Conservation (phyloP, 2,888 invertebrate genomes). For the Stenotaenia linearis region DNA sequence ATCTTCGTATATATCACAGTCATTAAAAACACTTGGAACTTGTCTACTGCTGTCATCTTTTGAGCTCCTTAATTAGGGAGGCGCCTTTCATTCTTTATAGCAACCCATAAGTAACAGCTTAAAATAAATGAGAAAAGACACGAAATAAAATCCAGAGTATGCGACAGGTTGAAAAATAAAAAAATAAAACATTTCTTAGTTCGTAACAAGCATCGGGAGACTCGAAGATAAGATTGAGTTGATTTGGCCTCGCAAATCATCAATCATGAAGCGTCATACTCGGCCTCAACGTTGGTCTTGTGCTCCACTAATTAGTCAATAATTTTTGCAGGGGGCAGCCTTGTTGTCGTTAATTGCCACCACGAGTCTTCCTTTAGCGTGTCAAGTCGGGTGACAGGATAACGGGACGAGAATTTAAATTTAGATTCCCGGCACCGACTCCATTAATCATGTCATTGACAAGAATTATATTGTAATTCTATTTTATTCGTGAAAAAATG, state of each 20-base stretch:
- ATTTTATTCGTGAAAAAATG: not conserved
- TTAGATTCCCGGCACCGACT: not conserved
- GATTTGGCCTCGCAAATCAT: not conserved
- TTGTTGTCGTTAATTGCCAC: conserved; percentile 29
- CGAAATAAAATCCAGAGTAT: not conserved
- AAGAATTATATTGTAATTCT: too few species aligned
- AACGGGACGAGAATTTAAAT: not conserved
- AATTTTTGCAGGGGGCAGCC: conserved; percentile 4
- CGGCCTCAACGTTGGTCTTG: not conserved
- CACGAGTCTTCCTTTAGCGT: not conserved
- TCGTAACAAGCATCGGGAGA: not conserved
- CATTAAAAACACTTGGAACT: conserved; percentile 6
- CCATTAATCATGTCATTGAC: conserved; percentile 28
- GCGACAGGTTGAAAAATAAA: not conserved
- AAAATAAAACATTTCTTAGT: not conserved
- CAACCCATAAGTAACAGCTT: not conserved
- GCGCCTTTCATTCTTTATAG: conserved; percentile 19
- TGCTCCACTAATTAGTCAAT: conserved; percentile 28
- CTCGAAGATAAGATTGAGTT: not conserved
- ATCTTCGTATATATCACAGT: not conserved
- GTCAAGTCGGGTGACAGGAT: not conserved
- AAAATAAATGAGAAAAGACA: not conserved
- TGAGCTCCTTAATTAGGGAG: conserved; percentile 19
- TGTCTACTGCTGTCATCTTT: not conserved
- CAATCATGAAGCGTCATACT: conserved; percentile 1